Evolutionary conservation across 2,113 vertebrate genomes (phyloP).

Genomic region (Cervus canadensis): DNA sequence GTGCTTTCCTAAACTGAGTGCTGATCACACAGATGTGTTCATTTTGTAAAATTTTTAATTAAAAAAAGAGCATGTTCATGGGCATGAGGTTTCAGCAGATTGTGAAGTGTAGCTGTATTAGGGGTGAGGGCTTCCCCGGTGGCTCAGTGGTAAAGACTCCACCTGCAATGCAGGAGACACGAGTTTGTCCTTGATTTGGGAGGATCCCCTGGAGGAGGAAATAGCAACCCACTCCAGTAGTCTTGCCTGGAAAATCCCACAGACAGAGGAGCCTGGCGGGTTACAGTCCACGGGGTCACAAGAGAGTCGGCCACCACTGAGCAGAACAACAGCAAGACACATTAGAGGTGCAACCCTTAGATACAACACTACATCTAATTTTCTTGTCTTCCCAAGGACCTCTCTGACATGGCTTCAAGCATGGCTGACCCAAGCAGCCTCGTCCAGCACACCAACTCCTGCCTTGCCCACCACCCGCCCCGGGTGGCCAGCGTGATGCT

Average conservation of each 20-base stretch:
- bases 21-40: not conserved
- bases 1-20: not conserved
- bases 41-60: not conserved
- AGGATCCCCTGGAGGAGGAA: not conserved
- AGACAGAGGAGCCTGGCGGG: not conserved
- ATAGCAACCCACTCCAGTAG: not conserved
- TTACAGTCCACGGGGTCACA: not conserved
- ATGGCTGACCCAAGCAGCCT: not conserved
- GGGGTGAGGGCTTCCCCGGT: not conserved
- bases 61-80: not conserved
- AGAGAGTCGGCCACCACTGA: not conserved
- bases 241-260: not conserved
- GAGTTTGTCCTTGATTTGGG: not conserved
- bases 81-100: not conserved
- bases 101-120: not conserved
- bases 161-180: not conserved
- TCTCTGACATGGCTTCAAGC: not conserved
- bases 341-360: not conserved
- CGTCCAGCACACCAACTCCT: slow-evolving; percentile 74
- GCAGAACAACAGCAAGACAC: not conserved
- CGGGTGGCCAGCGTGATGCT: slow-evolving; percentile 78
- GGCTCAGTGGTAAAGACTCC: not conserved
- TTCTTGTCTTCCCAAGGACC: not conserved
- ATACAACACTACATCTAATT: not conserved
- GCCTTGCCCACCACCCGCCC: slow-evolving; percentile 80